Evolutionary conservation across 2,888 invertebrate genomes (phyloP).

Genomic region (Aelia acuminata): DNA sequence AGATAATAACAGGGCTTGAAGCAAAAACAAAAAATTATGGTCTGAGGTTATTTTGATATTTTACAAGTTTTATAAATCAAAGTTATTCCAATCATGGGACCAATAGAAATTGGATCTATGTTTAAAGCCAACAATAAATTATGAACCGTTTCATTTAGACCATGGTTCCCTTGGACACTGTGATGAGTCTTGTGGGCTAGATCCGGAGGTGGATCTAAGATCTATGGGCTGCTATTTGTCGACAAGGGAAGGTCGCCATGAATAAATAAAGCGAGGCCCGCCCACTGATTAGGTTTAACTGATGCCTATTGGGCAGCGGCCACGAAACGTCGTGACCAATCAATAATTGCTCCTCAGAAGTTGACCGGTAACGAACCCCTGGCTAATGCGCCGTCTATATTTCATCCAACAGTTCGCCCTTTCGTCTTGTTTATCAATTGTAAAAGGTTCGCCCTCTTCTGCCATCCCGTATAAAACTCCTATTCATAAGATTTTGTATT

Average conservation of each 20-base stretch:
- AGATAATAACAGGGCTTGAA: no score
- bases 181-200: neutral
- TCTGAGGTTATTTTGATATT: no score
- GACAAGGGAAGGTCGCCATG: slow-evolving; percentile 29
- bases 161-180: no score
- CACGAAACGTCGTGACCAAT: slow-evolving; percentile 50
- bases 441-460: no score
- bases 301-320: slow-evolving; percentile 43
- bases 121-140: no score
- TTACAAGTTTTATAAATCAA: no score
- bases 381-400: slow-evolving; percentile 31
- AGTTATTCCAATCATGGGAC: no score
- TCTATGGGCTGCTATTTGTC: slow-evolving; percentile 16
- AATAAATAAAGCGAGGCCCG: slow-evolving; percentile 40
- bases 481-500: no score
- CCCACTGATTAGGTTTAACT: slow-evolving; percentile 47
- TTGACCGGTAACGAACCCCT: slow-evolving; percentile 16
- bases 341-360: slow-evolving; percentile 28
- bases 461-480: no score
- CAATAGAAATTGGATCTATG: no score
- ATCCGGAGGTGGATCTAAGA: neutral
- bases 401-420: neutral
- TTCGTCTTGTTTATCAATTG: neutral
- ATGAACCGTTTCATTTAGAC: no score
- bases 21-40: no score